Base-by-base conservation (phyloP, 1,140 invertebrate genomes). In the Drosophila equinoxialis region DNA sequence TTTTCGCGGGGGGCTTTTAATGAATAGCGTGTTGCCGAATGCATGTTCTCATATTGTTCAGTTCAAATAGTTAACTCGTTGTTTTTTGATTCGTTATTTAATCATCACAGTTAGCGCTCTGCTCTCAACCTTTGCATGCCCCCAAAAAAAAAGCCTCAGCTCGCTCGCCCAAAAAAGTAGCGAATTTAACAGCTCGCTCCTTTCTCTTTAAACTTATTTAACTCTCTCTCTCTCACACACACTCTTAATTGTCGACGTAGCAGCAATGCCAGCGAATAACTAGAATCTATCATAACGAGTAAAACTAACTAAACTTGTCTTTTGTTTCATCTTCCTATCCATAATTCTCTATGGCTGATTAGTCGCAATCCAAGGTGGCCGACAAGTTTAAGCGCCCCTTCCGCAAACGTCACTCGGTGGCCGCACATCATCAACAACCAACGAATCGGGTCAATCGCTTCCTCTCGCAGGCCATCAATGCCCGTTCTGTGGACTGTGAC, bases 391-490 rank as follows among this genome's bases (percentile, higher is more conserved):
- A 97, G 92, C 94, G 97, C 79, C 96, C 97, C 1, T 96, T 98
- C 92, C 97, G 97, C 93, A 97, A 97, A 93, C 94, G 96, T 72
- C 96, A 96, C 92, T 96, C 96, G 48, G 84, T 89, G 54, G 96
- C 95, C 84, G 95, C 96, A n/a, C 96, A 96, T 91, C 96, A 97
- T 91, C 96, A 97, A 48, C 95, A 96, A 91, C 96, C 96, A 17
- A 96, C 95, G 14, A 97, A 97, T 92, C 94, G 97, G 74, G 97
- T 98, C 26, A 98, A 98, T 93, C 98, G 97, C 92, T 98, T 97
- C 93, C 93, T 98, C 68, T 95, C 96, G 57, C 96, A 97, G 93
- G 97, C 97, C 1, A 97, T 98, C 75, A 96, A 97, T 82, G 97
- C 97, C n/a, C 93, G 97, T 60, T 96, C 96, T 91, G 96, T 98